These are phyloP conservation scores for Lutjanus erythropterus DNA, from an alignment of 2,113 vertebrate species.

Conservation along the genomic window DNA sequence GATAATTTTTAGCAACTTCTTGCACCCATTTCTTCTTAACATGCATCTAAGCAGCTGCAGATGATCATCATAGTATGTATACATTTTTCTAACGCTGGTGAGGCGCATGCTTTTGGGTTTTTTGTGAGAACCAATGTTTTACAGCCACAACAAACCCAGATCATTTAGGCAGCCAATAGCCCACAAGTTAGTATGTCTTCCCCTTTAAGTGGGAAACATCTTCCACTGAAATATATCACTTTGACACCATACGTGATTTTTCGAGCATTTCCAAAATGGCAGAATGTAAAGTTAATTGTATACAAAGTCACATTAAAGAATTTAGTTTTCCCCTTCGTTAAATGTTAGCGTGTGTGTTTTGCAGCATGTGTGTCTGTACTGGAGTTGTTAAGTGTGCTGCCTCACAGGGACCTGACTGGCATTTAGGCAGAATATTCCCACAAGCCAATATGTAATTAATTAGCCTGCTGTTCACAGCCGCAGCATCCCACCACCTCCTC, in stretches of 20 bases:
- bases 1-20: too few species aligned
- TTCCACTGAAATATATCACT: background rate
- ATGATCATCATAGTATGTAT: too few species aligned
- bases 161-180: background rate
- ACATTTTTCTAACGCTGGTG: background rate
- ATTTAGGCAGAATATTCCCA: slow-evolving; percentile 88
- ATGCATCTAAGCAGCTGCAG: too few species aligned
- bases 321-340: background rate
- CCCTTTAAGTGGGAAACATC: slow-evolving; percentile 5
- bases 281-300: background rate
- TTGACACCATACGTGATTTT: background rate
- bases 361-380: slow-evolving; percentile 24
- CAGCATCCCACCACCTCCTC: slow-evolving; percentile 58
- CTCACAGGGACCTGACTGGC: slow-evolving; percentile 81
- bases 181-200: background rate
- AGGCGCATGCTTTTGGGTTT: background rate
- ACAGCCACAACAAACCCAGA: background rate
- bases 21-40: too few species aligned
- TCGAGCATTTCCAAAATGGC: background rate
- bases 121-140: background rate
- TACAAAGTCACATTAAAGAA: background rate
- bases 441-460: slow-evolving; percentile 90
- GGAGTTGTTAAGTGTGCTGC: slow-evolving; percentile 74
- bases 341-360: slow-evolving; percentile 26
- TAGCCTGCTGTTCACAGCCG: slow-evolving; percentile 83